These are phyloP conservation scores for Trogon melanurus DNA, from an alignment of 2,113 vertebrate species.

Conservation along the genomic window DNA sequence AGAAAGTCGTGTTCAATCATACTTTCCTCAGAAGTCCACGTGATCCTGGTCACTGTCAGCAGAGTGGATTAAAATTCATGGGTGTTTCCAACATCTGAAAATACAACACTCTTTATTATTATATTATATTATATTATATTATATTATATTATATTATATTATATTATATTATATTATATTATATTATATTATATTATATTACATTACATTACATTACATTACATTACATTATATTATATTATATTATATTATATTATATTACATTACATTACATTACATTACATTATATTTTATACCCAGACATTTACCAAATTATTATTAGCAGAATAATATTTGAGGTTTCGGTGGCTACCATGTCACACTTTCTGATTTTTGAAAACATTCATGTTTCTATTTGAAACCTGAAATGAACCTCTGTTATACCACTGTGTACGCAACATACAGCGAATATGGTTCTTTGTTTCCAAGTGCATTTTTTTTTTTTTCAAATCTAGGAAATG, in stretches of 20 bases:
- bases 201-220: too few species aligned
- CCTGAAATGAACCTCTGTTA: not conserved
- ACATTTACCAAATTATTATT: not conserved
- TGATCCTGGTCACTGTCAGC: not conserved
- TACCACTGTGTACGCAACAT: not conserved
- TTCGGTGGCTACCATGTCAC: not conserved
- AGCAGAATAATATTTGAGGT: not conserved
- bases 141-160: too few species aligned
- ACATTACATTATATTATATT: not conserved
- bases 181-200: too few species aligned
- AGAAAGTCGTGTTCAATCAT: not conserved
- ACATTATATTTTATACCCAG: not conserved
- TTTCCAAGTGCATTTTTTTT: not conserved
- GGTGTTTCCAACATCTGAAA: not conserved
- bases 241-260: too few species aligned
- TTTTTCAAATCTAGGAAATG: not conserved
- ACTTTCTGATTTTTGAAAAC: not conserved
- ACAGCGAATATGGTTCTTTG: not conserved
- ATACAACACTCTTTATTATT: not conserved
- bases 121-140: too few species aligned
- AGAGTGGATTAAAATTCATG: not conserved
- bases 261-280: too few species aligned
- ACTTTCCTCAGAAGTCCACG: not conserved
- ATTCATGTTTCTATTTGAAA: not conserved
- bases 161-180: not conserved